Percentiles rank a stretch among this genome's conserved stretches.
These are phyloP conservation scores for Apocrypta bakeri DNA, from an alignment of 1,140 invertebrate genomes.

Conservation along the genomic window DNA sequence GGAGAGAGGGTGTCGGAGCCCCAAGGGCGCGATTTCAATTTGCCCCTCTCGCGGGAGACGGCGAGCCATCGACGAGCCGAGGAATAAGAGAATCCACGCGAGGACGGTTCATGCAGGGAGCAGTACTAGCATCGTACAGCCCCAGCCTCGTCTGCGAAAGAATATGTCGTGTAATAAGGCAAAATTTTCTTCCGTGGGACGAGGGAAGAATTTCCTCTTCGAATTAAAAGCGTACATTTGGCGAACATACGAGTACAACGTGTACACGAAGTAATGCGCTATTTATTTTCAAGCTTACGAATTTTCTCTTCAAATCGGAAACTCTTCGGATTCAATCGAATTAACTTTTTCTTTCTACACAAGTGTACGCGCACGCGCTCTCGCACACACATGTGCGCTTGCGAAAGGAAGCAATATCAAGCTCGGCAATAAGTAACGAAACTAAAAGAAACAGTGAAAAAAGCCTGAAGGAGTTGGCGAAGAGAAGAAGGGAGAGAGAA, in stretches of 20 bases:
- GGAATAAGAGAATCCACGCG: not conserved
- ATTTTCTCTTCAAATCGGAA: too few relatives aligned
- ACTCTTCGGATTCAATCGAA: too few relatives aligned
- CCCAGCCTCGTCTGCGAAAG: not conserved
- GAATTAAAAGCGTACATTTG: not conserved
- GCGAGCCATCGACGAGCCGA: not conserved
- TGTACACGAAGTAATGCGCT: too few relatives aligned
- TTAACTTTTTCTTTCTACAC: too few relatives aligned
- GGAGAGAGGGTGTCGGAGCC: too few relatives aligned
- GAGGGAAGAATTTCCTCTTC: not conserved
- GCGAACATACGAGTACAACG: too few relatives aligned
- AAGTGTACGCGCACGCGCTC: too few relatives aligned
- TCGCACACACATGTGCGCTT: too few relatives aligned
- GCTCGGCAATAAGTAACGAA: not conserved
- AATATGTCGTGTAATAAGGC: conserved; percentile 18
- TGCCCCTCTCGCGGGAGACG: conserved; percentile 29
- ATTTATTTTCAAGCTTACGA: too few relatives aligned
- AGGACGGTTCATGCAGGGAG: too few relatives aligned
- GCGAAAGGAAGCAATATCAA: too few relatives aligned
- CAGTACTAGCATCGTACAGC: too few relatives aligned
- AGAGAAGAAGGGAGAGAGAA: not conserved
- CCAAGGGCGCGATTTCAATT: conserved; percentile 53
- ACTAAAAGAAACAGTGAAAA: not conserved
- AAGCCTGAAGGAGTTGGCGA: not conserved
- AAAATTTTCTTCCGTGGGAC: not conserved